phyloP scores from a whole-genome alignment of 2,113 vertebrate genomes.

The Pelodiscus sinensis region DNA sequence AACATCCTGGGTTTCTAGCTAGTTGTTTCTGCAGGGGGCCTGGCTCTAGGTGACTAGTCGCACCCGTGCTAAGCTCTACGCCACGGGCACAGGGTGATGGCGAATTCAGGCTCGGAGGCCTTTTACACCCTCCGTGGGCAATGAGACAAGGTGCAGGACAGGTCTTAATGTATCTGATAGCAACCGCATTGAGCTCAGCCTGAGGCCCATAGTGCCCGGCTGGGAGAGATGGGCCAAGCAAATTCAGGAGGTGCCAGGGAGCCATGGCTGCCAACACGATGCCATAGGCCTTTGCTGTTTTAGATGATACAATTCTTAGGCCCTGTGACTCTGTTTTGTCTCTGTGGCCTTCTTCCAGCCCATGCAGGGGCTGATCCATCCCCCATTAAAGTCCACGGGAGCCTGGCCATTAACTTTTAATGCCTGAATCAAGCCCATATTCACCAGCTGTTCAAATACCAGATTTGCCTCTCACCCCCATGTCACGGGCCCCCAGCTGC shows the following conservation, averaged over 20 bases:
- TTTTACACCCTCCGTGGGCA: background rate
- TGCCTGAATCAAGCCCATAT: background rate
- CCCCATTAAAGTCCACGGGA: background rate
- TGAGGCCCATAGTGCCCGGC: background rate
- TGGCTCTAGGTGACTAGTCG: too few relatives aligned
- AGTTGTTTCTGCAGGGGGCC: background rate
- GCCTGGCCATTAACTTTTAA: background rate
- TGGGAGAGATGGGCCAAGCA: background rate
- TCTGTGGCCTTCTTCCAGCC: background rate
- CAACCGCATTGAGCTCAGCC: too few relatives aligned
- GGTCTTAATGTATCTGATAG: background rate
- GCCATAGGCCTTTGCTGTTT: background rate
- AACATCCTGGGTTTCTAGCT: background rate
- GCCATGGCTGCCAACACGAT: too few relatives aligned
- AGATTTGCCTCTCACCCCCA: background rate
- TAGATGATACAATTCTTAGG: background rate
- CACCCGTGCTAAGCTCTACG: background rate
- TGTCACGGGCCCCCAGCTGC: background rate
- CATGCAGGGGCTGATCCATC: background rate
- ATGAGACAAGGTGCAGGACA: background rate
- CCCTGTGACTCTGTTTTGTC: background rate
- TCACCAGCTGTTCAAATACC: background rate
- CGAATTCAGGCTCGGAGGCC: background rate
- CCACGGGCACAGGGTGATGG: too few relatives aligned
- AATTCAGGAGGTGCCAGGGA: background rate